A percentile compares a stretch with the other conserved stretches of the same genome.
phyloP scores from a whole-genome alignment of 2,888 invertebrate species.

The Siphlonurus alternatus region DNA sequence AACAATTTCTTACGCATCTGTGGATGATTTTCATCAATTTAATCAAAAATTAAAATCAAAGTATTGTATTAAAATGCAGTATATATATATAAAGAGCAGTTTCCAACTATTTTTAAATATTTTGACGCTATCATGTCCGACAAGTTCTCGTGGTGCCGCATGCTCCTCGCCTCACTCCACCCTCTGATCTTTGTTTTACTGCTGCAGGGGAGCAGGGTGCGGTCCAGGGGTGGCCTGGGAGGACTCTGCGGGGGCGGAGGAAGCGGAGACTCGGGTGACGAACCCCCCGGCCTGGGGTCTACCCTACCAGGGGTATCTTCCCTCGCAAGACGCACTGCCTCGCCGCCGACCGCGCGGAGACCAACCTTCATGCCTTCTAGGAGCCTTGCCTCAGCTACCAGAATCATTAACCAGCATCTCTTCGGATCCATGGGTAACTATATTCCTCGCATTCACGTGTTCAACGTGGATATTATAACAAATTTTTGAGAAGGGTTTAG shows the following conservation, averaged over 20 bases:
- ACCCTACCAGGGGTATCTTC: neutral
- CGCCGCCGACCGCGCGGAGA: neutral
- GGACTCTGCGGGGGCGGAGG: conserved; percentile 18
- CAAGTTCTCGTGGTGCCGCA: too few relatives aligned
- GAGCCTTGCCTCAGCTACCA: conserved; percentile 50
- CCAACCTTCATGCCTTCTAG: conserved; percentile 17
- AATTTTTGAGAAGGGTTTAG: conserved; percentile 9
- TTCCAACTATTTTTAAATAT: too few relatives aligned
- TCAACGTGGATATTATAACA: conserved; percentile 7
- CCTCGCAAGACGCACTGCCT: neutral
- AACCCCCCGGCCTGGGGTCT: conserved; percentile 21
- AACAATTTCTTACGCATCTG: too few relatives aligned
- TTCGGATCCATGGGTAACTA: conserved; percentile 4
- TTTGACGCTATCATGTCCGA: too few relatives aligned
- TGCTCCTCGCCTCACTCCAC: too few relatives aligned
- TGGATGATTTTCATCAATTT: too few relatives aligned
- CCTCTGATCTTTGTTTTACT: too few relatives aligned
- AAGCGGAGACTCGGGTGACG: conserved; percentile 25
- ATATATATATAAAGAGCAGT: too few relatives aligned
- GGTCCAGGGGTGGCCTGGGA: neutral
- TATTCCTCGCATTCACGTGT: conserved; percentile 6
- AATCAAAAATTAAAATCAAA: too few relatives aligned
- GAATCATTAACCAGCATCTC: conserved; percentile 43
- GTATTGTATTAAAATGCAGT: too few relatives aligned
- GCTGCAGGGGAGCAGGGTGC: neutral